phyloP scores from a whole-genome alignment of 2,888 invertebrate species.

The Habroteleia sp. region DNA sequence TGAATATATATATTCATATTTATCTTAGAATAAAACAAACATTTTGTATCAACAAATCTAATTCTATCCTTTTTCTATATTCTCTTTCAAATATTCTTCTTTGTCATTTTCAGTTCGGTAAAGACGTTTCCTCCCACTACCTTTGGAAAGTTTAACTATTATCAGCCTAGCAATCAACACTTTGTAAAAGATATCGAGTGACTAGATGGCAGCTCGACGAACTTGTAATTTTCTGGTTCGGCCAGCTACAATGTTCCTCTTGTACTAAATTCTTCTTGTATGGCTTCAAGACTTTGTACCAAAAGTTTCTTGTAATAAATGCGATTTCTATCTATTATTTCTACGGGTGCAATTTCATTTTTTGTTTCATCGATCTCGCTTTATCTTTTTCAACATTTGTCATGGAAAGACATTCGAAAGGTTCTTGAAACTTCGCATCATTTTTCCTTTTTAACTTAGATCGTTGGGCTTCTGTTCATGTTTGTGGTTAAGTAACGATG shows the following conservation, averaged over 20 bases:
- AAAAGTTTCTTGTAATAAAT: slow-evolving; percentile 53
- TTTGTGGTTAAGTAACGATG: not conserved
- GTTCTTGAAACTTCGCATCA: slow-evolving; percentile 1
- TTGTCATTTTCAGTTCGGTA: slow-evolving; percentile 21
- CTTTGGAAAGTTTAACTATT: slow-evolving; percentile 70
- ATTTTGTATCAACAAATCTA: too few species aligned
- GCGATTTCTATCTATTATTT: slow-evolving; percentile 51
- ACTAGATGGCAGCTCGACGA: slow-evolving; percentile 50
- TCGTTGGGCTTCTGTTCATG: not conserved
- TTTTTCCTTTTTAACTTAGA: not conserved
- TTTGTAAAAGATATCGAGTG: slow-evolving; percentile 61
- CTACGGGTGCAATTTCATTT: slow-evolving; percentile 30
- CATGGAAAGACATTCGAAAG: slow-evolving; percentile 3
- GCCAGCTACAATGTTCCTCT: slow-evolving; percentile 13
- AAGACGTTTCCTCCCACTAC: slow-evolving; percentile 63
- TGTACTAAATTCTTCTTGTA: slow-evolving; percentile 33
- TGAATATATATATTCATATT: too few species aligned
- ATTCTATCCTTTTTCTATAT: too few species aligned
- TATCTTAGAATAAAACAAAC: too few species aligned
- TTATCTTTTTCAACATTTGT: slow-evolving; percentile 23
- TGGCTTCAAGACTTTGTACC: slow-evolving; percentile 35
- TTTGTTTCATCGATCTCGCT: slow-evolving; percentile 39
- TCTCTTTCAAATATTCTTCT: too few species aligned
- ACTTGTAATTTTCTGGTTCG: slow-evolving; percentile 52
- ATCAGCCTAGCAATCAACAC: slow-evolving; percentile 70